Evolutionary conservation across 2,888 invertebrate genomes (phyloP).

Genomic region (Dryobotodes eremita): DNA sequence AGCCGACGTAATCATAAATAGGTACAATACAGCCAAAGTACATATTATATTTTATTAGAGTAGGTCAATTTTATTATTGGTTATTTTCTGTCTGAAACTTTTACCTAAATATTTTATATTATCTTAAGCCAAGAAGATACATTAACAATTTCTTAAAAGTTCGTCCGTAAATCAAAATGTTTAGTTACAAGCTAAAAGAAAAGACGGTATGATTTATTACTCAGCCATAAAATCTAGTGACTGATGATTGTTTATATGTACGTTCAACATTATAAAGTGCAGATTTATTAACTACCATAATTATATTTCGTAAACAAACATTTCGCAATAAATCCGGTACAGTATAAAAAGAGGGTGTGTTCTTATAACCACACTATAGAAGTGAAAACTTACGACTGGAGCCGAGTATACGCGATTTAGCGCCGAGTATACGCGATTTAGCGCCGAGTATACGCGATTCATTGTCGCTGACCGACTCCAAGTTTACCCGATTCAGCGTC

Average conservation of each 20-base stretch:
- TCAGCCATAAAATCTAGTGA: slow-evolving; percentile 9
- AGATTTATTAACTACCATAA: slow-evolving; percentile 38
- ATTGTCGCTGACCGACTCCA: too few species aligned
- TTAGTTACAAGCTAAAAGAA: slow-evolving; percentile 17
- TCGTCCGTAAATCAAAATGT: background rate
- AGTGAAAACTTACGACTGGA: too few species aligned
- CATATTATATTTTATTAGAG: background rate
- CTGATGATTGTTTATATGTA: slow-evolving; percentile 22
- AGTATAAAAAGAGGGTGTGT: background rate
- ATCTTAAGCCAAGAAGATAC: background rate
- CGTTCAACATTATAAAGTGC: slow-evolving; percentile 28
- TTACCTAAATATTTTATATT: background rate
- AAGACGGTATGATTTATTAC: slow-evolving; percentile 33
- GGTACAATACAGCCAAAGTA: background rate
- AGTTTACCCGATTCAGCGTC: too few species aligned
- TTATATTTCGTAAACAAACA: slow-evolving; percentile 19
- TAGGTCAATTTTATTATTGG: slow-evolving; percentile 7
- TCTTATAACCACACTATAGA: too few species aligned
- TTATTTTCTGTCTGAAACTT: background rate
- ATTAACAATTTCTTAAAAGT: slow-evolving; percentile 11
- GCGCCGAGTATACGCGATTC: too few species aligned
- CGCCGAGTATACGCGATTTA: too few species aligned
- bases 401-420: too few species aligned
- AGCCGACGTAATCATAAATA: slow-evolving; percentile 12
- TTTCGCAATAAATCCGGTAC: slow-evolving; percentile 1